Evolutionary conservation across 2,113 vertebrate species (phyloP).

Genomic region (Leptosomus discolor): DNA sequence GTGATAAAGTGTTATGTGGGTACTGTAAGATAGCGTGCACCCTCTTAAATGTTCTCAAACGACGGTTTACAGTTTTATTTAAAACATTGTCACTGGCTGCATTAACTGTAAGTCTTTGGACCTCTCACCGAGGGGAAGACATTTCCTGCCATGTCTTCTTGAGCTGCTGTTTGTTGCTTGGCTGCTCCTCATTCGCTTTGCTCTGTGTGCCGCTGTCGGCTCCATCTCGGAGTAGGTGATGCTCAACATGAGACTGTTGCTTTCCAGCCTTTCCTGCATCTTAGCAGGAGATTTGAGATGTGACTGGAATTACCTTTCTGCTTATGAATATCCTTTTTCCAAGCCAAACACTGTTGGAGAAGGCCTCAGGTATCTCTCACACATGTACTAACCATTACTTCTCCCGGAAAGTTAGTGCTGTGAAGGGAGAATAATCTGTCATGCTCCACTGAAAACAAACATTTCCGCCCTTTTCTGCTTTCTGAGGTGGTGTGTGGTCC

Average conservation of each 20-base stretch:
- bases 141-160: not conserved
- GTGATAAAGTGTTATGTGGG: not conserved
- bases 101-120: not conserved
- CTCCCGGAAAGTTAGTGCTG: not conserved
- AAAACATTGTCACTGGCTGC: not conserved
- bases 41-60: not conserved
- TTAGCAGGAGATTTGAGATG: not conserved
- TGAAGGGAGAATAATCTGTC: not conserved
- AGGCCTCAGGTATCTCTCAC: not conserved
- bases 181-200: not conserved
- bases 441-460: not conserved
- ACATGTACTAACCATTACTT: not conserved
- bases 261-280: not conserved
- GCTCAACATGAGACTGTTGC: not conserved
- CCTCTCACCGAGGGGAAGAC: not conserved
- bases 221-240: not conserved
- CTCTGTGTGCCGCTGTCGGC: not conserved
- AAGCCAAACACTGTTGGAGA: not conserved
- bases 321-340: not conserved
- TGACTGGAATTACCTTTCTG: not conserved
- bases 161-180: not conserved
- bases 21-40: not conserved
- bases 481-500: not conserved
- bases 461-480: not conserved
- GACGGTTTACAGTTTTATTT: slow-evolving; percentile 10